Evolutionary conservation across 2,797 vertebrate genomes (phyloP), one percentile per base, ranked within the genome.

Genomic region (Galaxias olidus): DNA sequence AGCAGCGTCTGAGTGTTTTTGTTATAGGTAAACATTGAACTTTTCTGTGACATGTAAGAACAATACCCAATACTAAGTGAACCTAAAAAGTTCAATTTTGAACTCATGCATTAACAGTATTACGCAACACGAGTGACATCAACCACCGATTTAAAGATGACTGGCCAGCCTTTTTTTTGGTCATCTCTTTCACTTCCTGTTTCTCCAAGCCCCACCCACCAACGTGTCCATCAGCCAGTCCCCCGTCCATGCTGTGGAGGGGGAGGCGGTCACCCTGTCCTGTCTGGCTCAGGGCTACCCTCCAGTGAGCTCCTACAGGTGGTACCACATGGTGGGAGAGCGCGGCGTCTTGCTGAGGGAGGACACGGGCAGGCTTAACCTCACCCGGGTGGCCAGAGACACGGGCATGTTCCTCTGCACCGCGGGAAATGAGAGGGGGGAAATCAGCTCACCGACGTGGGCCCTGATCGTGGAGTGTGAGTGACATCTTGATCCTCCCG

Each of bases 391-490:
- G n/a, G 49, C 41, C 57, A 65, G 62, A 45, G 51, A 41, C 19
- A 18, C 30, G 9, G 61, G 57, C 13, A 50, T 15, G 8, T 65
- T 56, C 52, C 30, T 49, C 20, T 72, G 70, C 43, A 43, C 50
- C 0, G 59, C 48, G 18, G 12, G 17, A 11, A 72, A 72, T n/a
- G 48, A 63, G 15, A 47, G 59, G 9, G 70, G 65, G 20, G 20
- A 67, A 59, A 30, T 8, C 15, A 59, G 65, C 48, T 72, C 70
- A 6, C 8, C n/a, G 12, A 59, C 17, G 30, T 48, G 5, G 3
- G 7, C 45, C 18, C 11, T 68, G 44, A 66, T 54, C 8, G 60
- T 68, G 20, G 65, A 68, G 42, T 68, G 70, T 68, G 43, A 57
- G 65, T 47, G 30, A 12, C 20, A 40, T 1, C 1, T 46, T 46